Evolutionary conservation across 2,113 vertebrate species (phyloP).

Genomic region (Channa argus): DNA sequence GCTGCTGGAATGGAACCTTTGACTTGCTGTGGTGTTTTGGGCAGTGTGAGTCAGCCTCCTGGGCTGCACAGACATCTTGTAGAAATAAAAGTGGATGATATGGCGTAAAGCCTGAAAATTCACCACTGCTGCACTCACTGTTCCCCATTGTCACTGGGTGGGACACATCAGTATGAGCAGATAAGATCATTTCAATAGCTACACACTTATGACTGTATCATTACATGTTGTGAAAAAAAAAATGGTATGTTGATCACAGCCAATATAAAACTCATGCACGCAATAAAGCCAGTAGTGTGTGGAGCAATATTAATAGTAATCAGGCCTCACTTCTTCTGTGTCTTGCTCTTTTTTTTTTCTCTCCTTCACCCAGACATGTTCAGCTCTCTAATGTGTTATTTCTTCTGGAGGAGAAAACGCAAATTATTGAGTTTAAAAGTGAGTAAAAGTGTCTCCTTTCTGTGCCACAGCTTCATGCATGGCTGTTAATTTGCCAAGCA

Average conservation of each 20-base stretch:
- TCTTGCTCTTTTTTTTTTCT: slow-evolving; percentile 1
- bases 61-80: slow-evolving; percentile 15
- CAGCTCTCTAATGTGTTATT: slow-evolving; percentile 33
- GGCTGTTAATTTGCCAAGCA: slow-evolving; percentile 68
- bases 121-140: background rate
- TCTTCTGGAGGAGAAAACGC: slow-evolving; percentile 45
- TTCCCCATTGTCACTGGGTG: slow-evolving; percentile 43
- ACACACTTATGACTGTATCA: slow-evolving; percentile 45
- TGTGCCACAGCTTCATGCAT: slow-evolving; percentile 49
- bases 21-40: slow-evolving; percentile 4
- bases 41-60: background rate
- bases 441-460: slow-evolving; percentile 65
- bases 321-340: slow-evolving; percentile 33
- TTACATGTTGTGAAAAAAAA: background rate
- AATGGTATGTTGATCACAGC: background rate
- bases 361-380: background rate
- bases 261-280: slow-evolving; percentile 16
- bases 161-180: slow-evolving; percentile 46
- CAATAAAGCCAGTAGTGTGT: slow-evolving; percentile 54
- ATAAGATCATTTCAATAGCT: slow-evolving; percentile 47
- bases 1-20: slow-evolving; percentile 15
- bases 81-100: slow-evolving; percentile 37
- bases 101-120: slow-evolving; percentile 40
- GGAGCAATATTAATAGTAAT: slow-evolving; percentile 66
- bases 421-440: slow-evolving; percentile 65